A percentile compares a stretch with the other conserved stretches of the same genome.
phyloP scores from a whole-genome alignment of 2,113 vertebrate species.

The Rhipidura dahli region DNA sequence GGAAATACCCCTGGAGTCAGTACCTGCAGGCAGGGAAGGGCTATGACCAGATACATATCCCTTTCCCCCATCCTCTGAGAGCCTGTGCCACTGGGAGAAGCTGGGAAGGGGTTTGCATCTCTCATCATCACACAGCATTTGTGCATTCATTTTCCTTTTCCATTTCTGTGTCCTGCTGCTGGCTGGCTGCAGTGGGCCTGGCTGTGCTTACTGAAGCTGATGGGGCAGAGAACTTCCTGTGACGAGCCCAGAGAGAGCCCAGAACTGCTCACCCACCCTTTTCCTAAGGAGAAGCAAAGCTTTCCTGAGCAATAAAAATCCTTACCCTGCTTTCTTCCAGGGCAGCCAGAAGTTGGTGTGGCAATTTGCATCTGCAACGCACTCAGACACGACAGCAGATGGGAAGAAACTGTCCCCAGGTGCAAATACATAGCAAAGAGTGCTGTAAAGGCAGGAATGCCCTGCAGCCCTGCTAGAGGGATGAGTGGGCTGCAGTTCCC shows the following conservation, averaged over 20 bases:
- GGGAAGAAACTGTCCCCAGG: accelerated
- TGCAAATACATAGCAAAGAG: not conserved
- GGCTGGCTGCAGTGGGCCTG: not conserved
- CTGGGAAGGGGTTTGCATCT: not conserved
- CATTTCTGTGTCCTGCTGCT: not conserved
- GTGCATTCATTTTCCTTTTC: not conserved
- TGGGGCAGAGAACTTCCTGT: not conserved
- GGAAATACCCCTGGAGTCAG: not conserved
- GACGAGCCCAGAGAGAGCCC: not conserved
- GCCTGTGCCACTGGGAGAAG: not conserved
- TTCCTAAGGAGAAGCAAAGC: not conserved
- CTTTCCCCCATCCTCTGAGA: not conserved
- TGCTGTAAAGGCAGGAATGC: not conserved
- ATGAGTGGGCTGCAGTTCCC: not conserved
- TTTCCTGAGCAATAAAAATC: not conserved
- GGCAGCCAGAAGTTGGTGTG: not conserved
- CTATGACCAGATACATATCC: not conserved
- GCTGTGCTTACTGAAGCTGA: not conserved
- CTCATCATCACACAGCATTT: accelerated
- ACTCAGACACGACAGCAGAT: not conserved
- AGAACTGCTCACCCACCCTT: not conserved
- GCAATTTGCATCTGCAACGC: not conserved
- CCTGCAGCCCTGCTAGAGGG: accelerated
- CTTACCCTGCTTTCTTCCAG: not conserved
- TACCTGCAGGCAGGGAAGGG: not conserved